These are phyloP conservation scores for Gambusia affinis DNA, from an alignment of 2,113 vertebrate genomes.

Conservation along the genomic window DNA sequence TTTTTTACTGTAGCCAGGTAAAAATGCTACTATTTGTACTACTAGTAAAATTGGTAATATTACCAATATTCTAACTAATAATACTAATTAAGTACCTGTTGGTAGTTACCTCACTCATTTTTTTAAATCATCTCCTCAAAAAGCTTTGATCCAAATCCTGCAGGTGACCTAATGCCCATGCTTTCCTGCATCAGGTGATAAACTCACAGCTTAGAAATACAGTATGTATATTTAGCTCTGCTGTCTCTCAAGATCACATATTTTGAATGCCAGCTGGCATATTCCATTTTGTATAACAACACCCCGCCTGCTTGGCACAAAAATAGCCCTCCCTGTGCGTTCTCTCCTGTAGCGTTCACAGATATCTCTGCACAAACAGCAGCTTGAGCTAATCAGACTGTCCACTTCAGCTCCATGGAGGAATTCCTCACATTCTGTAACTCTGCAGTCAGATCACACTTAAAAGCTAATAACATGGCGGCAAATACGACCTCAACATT, in stretches of 20 bases:
- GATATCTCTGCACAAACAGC: constrained; percentile 44
- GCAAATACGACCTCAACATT: background rate
- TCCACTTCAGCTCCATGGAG: constrained; percentile 23
- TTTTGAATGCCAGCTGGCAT: constrained; percentile 61
- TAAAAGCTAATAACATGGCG: constrained; percentile 1
- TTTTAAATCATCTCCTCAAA: background rate
- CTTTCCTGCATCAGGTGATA: constrained; percentile 16
- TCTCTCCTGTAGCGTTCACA: constrained; percentile 16
- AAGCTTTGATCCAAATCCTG: background rate
- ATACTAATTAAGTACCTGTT: background rate
- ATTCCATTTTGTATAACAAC: constrained; percentile 70
- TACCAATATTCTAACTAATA: too few relatives aligned
- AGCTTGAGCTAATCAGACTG: constrained; percentile 40
- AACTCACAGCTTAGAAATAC: constrained; percentile 43
- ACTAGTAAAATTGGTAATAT: too few relatives aligned
- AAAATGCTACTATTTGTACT: background rate
- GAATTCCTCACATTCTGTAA: constrained; percentile 58
- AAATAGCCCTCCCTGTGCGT: constrained; percentile 66
- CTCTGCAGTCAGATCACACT: constrained; percentile 15
- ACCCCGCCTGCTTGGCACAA: constrained; percentile 47
- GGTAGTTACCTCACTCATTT: background rate
- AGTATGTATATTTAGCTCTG: constrained; percentile 69
- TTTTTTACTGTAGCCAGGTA: background rate
- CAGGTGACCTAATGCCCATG: constrained; percentile 21
- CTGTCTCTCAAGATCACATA: constrained; percentile 59